These are phyloP conservation scores for Aix galericulata DNA, from an alignment of 2,113 vertebrate species.

Conservation along the genomic window DNA sequence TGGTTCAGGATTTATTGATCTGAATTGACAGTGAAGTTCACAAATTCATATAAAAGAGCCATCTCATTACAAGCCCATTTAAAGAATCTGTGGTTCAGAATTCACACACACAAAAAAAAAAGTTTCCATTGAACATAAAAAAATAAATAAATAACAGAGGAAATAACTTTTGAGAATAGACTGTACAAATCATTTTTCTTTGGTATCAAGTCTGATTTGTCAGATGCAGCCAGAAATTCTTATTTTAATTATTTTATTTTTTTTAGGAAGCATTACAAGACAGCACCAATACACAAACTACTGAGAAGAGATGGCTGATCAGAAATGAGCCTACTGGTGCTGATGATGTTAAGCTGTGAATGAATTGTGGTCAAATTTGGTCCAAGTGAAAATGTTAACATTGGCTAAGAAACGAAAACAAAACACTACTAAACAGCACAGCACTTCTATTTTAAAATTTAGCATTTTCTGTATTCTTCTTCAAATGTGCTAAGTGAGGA, in stretches of 20 bases:
- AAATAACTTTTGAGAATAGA: neutral
- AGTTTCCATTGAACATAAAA: slow-evolving; percentile 3
- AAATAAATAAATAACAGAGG: neutral
- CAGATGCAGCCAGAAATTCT: neutral
- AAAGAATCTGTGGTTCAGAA: slow-evolving; percentile 46
- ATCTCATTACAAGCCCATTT: slow-evolving; percentile 67
- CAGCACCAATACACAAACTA: neutral
- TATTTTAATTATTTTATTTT: neutral
- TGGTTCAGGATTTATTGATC: slow-evolving; percentile 75
- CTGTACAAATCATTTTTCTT: neutral
- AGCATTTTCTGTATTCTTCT: neutral
- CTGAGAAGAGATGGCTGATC: neutral
- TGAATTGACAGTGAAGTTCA: slow-evolving; percentile 71
- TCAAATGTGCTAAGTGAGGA: neutral
- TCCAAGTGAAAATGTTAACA: neutral
- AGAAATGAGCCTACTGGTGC: neutral
- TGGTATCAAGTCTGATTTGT: neutral
- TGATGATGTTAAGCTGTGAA: neutral
- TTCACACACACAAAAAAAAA: slow-evolving; percentile 7
- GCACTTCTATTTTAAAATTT: neutral
- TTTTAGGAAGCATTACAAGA: neutral
- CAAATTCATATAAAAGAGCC: slow-evolving; percentile 72
- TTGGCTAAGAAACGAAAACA: neutral
- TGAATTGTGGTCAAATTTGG: neutral
- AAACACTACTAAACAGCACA: neutral